phyloP scores from a whole-genome alignment of 2,113 vertebrate genomes.

The Zapus hudsonius region DNA sequence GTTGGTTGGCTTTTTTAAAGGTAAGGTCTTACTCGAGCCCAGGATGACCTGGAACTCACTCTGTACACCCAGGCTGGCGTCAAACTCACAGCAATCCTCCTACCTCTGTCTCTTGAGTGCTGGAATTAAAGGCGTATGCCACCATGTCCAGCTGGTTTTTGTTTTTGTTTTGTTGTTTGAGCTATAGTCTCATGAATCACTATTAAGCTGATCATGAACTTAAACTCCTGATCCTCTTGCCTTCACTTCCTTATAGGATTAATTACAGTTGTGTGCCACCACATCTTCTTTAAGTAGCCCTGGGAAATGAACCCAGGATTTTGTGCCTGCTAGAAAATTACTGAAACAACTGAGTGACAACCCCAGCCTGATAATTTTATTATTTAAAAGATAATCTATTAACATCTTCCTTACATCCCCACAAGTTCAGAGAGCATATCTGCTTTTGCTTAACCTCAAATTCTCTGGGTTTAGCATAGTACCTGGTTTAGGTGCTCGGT shows the following conservation, averaged over 20 bases:
- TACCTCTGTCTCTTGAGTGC: no score
- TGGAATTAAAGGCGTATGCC: no score
- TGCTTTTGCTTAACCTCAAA: not conserved
- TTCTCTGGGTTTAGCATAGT: not conserved
- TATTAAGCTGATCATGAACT: not conserved
- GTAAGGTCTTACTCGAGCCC: no score
- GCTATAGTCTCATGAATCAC: no score
- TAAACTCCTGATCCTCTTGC: not conserved
- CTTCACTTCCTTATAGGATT: not conserved
- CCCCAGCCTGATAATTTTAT: not conserved
- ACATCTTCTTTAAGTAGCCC: not conserved
- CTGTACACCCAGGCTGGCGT: no score
- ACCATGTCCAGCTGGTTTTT: no score
- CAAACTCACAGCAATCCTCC: no score
- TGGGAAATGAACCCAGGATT: not conserved
- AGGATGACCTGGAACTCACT: not conserved
- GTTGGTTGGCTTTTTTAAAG: not conserved
- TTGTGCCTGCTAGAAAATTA: no score
- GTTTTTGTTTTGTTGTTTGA: no score
- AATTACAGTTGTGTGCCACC: not conserved
- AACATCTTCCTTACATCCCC: not conserved
- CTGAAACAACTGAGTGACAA: no score
- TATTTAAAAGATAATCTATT: not conserved
- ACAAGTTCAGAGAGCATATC: not conserved
- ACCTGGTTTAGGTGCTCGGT: not conserved